Percentiles rank a stretch among this genome's conserved stretches.
Conservation (phyloP, 2,888 invertebrate genomes). For the Caenorhabditis afra region DNA sequence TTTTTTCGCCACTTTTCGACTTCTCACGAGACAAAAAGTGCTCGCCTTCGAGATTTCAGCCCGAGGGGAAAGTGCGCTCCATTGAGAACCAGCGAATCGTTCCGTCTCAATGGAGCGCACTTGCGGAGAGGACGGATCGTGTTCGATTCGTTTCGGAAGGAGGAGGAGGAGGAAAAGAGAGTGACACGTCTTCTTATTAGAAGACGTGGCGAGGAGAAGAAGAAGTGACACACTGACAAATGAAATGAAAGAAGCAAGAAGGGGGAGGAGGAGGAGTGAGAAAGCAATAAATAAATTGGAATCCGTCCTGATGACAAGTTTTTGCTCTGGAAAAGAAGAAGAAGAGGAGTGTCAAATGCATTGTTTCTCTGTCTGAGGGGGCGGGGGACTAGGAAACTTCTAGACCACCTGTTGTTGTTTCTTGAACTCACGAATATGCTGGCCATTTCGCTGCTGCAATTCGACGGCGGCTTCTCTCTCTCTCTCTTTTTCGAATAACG, state of each 20-base stretch:
- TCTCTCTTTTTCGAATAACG: neutral
- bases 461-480: too few species aligned
- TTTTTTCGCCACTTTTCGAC: too few species aligned
- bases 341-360: slow-evolving; percentile 41
- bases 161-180: too few species aligned
- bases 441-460: slow-evolving; percentile 19
- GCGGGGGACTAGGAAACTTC: neutral
- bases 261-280: slow-evolving; percentile 27
- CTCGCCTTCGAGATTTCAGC: too few species aligned
- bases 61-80: slow-evolving; percentile 7
- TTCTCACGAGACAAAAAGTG: too few species aligned
- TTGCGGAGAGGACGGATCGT: too few species aligned
- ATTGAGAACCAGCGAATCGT: neutral
- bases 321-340: neutral
- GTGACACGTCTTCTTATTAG: slow-evolving; percentile 22
- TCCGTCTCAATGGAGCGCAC: too few species aligned
- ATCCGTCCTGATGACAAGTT: slow-evolving; percentile 29
- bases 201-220: slow-evolving; percentile 3
- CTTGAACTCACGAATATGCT: slow-evolving; percentile 49
- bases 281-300: slow-evolving; percentile 55
- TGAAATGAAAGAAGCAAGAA: slow-evolving; percentile 35
- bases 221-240: slow-evolving; percentile 35
- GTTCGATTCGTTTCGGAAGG: neutral
- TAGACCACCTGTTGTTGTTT: neutral
- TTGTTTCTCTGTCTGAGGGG: slow-evolving; percentile 1